Evolutionary conservation across 1,140 invertebrate genomes (phyloP), one percentile per base, ranked within the genome.

Genomic region (Dreissena polymorpha): DNA sequence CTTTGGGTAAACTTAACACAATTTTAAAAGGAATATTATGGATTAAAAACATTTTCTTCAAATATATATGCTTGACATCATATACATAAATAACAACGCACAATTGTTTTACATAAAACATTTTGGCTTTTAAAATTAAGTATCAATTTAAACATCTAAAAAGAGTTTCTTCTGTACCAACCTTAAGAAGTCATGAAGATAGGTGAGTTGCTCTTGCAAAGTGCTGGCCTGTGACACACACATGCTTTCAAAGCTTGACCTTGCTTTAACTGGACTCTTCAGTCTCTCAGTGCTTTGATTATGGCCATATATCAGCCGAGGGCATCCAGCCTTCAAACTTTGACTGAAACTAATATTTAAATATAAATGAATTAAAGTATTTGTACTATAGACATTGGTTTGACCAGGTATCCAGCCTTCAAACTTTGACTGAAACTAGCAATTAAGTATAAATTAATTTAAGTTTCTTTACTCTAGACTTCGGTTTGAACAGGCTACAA

Each of bases 241-340:
- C 89, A 89, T 87, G 13, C 83, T 67, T 69, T 91, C 88, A 79
- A 88, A 88, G 50, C 84, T 83, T 39, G 63, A 85, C 10, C 79
- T 68, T 7, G 85, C 76, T 69, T 86, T 83, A 23, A 83, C 50
- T 13, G 78, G 75, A 18, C 39, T 50, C 3, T 21, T 55, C 16
- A 18, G n/a, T 50, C 39, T 50, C 39, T 29, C 16, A 18, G 23
- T 67, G 21, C 18, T n/a, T 18, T 29, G 13, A n/a, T 14, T 25
- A 8, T 23, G 14, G 23, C 13, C 21, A 14, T 18, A 27, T 21
- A 10, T 76, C 2, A 69, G 67, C 25, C 67, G 53, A 12, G 65
- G 23, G 76, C 75, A 83, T 60, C 51, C 27, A 29, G 13, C 23
- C 23, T 60, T 55, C 64, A 79, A 50, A 13, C 49, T 57, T 3